phyloP scores from a whole-genome alignment of 2,797 vertebrate species.

The Diceros bicornis region DNA sequence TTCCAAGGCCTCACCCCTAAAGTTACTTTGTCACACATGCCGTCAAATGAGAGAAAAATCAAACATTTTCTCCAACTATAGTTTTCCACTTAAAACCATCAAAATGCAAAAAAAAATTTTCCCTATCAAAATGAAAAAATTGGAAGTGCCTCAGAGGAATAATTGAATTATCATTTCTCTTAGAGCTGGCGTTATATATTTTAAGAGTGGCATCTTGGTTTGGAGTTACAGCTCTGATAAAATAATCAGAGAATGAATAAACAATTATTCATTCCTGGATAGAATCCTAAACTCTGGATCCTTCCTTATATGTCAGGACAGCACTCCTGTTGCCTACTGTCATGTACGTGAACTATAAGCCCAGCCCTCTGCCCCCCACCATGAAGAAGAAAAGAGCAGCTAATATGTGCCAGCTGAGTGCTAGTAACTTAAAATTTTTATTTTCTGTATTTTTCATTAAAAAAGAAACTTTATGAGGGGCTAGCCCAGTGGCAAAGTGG shows the following conservation, averaged over 20 bases:
- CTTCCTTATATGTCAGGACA: neutral
- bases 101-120: neutral
- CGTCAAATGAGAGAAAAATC: neutral
- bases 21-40: neutral
- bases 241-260: neutral
- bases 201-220: neutral
- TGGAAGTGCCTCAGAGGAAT: neutral
- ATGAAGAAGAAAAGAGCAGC: neutral
- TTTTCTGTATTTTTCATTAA: neutral
- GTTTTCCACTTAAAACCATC: neutral
- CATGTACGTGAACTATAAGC: neutral
- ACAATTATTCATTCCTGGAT: neutral
- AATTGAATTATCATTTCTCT: neutral
- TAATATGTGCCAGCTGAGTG: neutral
- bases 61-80: neutral
- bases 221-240: neutral
- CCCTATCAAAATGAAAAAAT: neutral
- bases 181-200: neutral
- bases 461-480: neutral
- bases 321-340: too few species aligned
- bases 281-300: neutral
- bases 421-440: neutral
- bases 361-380: too few species aligned
- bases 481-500: too few species aligned
- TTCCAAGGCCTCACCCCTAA: neutral